Percentiles rank a stretch among this genome's conserved stretches.
Conservation (phyloP, 2,797 vertebrate genomes). For the Chlorospingus semifuscus region DNA sequence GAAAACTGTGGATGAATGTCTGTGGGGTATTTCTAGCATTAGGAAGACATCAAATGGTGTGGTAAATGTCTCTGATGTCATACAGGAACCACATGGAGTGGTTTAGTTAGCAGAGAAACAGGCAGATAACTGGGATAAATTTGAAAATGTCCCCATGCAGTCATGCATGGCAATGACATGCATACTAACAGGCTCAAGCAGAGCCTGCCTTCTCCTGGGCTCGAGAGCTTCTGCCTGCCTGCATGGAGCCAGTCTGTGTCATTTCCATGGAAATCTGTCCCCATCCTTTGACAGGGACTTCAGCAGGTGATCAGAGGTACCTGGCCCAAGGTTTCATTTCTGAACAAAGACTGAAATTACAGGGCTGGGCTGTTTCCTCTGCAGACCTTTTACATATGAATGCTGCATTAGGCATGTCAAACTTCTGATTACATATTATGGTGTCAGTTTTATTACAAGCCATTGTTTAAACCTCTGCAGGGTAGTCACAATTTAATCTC, state of each 20-base stretch:
- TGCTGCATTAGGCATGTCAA: not conserved
- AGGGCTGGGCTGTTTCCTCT: not conserved
- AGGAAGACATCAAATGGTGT: not conserved
- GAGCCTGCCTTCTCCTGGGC: not conserved
- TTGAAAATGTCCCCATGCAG: not conserved
- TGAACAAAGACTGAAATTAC: not conserved
- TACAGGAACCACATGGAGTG: not conserved
- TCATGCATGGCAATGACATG: rapidly evolving
- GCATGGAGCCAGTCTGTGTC: not conserved
- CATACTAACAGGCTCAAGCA: not conserved
- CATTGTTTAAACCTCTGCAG: constrained; percentile 18
- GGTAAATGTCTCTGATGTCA: not conserved
- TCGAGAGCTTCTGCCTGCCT: not conserved
- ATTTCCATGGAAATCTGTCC: not conserved
- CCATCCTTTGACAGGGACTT: not conserved
- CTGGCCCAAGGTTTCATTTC: not conserved
- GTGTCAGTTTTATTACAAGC: constrained; percentile 23
- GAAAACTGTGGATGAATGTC: not conserved
- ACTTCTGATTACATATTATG: constrained; percentile 19
- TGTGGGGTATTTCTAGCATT: not conserved
- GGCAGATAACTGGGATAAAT: not conserved
- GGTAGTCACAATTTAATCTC: constrained; percentile 16
- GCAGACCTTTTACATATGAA: constrained; percentile 38
- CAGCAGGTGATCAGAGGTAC: not conserved
- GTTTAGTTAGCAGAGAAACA: not conserved